Conservation (phyloP, 2,888 invertebrate species). For the Cistogaster globosa region DNA sequence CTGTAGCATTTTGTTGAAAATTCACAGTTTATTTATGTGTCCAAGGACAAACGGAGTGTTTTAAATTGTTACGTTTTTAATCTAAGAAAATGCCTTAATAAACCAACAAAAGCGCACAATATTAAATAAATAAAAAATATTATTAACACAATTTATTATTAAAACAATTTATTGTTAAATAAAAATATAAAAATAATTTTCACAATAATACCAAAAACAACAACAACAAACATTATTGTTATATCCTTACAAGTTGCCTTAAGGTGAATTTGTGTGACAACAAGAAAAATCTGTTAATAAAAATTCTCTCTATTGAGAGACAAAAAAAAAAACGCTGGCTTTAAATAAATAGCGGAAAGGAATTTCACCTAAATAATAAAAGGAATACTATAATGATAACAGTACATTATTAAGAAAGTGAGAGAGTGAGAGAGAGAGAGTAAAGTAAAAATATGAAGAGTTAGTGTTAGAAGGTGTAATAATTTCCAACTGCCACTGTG, state of each 20-base stretch:
- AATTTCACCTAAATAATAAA: slow-evolving; percentile 20
- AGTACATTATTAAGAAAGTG: slow-evolving; percentile 17
- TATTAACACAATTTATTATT: not conserved
- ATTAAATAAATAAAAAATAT: slow-evolving; percentile 22
- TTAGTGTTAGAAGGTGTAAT: no score
- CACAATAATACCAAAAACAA: not conserved
- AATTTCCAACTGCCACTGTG: not conserved
- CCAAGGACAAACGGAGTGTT: slow-evolving; percentile 34
- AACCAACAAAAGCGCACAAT: slow-evolving; percentile 38
- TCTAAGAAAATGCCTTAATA: slow-evolving; percentile 34
- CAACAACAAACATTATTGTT: slow-evolving; percentile 42
- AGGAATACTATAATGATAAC: slow-evolving; percentile 26
- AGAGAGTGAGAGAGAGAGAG: slow-evolving; percentile 2
- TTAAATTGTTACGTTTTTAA: not conserved
- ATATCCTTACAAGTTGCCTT: slow-evolving; percentile 69
- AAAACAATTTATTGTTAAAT: not conserved
- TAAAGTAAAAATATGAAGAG: not conserved
- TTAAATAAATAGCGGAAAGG: slow-evolving; percentile 21
- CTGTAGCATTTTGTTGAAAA: not conserved
- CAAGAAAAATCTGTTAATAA: slow-evolving; percentile 18
- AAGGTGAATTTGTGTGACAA: slow-evolving; percentile 38
- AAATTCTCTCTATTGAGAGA: not conserved
- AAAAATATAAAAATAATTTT: slow-evolving; percentile 5
- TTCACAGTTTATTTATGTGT: not conserved
- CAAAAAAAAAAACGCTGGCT: not conserved